Evolutionary conservation across 2,113 vertebrate genomes (phyloP).

Genomic region (Phyllopteryx taeniolatus): DNA sequence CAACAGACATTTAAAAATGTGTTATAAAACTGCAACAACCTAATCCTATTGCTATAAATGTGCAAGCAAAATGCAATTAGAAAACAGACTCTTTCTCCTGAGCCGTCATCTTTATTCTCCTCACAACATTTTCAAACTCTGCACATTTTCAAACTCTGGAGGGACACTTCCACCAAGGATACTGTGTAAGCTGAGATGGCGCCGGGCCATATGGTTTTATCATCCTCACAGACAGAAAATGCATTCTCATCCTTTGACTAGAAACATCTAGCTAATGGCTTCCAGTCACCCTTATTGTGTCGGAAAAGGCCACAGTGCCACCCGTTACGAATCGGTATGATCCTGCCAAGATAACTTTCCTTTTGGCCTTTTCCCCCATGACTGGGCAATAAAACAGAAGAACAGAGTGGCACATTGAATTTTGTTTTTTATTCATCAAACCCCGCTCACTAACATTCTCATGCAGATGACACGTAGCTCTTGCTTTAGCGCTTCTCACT

Average conservation of each 20-base stretch:
- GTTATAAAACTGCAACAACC: not conserved
- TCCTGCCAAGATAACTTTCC: not conserved
- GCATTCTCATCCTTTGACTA: constrained; percentile 35
- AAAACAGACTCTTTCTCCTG: not conserved
- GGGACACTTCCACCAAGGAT: constrained; percentile 8
- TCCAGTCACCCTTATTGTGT: constrained; percentile 14
- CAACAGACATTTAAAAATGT: not conserved
- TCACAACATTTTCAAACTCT: constrained; percentile 7
- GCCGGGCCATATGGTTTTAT: constrained; percentile 28
- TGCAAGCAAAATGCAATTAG: not conserved
- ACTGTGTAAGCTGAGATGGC: constrained; percentile 22
- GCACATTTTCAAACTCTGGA: not conserved
- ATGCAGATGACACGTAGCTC: not conserved
- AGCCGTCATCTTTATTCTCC: not conserved
- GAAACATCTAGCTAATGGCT: constrained; percentile 31
- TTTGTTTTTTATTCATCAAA: not conserved
- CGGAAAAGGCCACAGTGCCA: not conserved
- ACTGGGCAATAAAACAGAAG: not conserved
- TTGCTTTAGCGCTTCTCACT: not conserved
- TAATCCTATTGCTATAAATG: not conserved
- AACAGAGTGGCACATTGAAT: not conserved
- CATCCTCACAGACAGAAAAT: constrained; percentile 25
- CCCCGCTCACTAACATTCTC: not conserved
- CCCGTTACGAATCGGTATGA: not conserved
- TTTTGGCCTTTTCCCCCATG: not conserved